Conservation (phyloP, 2,113 vertebrate genomes). For the Atlantisia rogersi region DNA sequence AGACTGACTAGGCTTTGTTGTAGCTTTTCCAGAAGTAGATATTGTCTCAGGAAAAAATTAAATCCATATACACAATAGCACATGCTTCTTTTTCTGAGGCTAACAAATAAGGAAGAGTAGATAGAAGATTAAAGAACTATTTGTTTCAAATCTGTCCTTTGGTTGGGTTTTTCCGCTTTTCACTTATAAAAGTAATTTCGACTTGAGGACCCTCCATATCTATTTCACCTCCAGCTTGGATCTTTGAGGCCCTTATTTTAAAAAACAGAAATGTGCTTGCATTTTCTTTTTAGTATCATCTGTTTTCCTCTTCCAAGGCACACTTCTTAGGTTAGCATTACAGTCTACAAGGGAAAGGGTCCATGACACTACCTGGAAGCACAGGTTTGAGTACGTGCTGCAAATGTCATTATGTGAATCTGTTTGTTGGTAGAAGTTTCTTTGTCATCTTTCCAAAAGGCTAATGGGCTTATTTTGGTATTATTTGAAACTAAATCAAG, state of each 20-base stretch:
- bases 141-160: neutral
- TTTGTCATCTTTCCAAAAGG: neutral
- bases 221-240: neutral
- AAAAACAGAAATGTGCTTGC: neutral
- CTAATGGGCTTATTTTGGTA: neutral
- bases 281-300: neutral
- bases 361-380: neutral
- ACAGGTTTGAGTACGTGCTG: neutral
- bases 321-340: neutral
- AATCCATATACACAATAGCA: neutral
- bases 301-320: neutral
- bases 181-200: neutral
- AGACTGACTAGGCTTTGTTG: neutral
- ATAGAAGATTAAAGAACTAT: neutral
- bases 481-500: neutral
- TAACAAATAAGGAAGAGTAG: neutral
- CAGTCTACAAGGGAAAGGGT: neutral
- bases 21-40: neutral
- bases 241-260: neutral
- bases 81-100: neutral
- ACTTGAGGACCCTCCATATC: neutral
- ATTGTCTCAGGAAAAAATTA: neutral
- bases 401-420: neutral
- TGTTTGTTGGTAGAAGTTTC: neutral
- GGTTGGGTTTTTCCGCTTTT: neutral